phyloP scores from a whole-genome alignment of 2,797 vertebrate species.

The Malurus leucopterus region DNA sequence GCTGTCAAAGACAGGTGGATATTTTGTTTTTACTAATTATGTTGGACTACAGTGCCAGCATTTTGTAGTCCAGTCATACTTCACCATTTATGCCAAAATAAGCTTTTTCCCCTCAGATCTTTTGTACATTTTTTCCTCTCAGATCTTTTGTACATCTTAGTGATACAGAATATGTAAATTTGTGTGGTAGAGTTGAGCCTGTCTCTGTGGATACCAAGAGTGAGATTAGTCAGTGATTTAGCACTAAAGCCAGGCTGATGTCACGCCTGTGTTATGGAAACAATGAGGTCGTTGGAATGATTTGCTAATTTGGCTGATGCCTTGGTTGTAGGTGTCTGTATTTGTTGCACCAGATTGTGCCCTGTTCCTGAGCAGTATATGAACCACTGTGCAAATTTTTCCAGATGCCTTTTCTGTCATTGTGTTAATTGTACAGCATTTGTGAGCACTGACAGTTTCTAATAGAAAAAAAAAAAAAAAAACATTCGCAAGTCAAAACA shows the following conservation, averaged over 20 bases:
- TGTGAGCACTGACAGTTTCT: background rate
- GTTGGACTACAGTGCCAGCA: background rate
- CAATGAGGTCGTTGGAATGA: background rate
- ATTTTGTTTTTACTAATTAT: background rate
- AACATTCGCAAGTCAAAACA: background rate
- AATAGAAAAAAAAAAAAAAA: background rate
- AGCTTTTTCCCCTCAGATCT: background rate
- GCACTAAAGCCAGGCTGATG: background rate
- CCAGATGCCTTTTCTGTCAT: background rate
- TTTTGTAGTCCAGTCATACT: background rate
- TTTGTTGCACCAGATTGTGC: background rate
- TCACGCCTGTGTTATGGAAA: background rate
- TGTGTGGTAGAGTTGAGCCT: background rate
- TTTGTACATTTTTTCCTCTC: background rate
- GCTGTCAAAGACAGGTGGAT: background rate
- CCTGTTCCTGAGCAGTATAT: background rate
- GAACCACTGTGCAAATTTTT: background rate
- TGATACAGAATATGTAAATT: background rate
- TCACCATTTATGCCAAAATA: background rate
- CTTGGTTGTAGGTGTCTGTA: background rate
- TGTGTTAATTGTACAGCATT: conserved; percentile 3
- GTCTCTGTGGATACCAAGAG: background rate
- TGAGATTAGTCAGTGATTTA: background rate
- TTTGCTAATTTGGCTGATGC: background rate
- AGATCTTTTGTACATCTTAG: rapidly evolving